Evolutionary conservation across 1,140 invertebrate genomes (phyloP).

Genomic region (Holotrichia oblita): DNA sequence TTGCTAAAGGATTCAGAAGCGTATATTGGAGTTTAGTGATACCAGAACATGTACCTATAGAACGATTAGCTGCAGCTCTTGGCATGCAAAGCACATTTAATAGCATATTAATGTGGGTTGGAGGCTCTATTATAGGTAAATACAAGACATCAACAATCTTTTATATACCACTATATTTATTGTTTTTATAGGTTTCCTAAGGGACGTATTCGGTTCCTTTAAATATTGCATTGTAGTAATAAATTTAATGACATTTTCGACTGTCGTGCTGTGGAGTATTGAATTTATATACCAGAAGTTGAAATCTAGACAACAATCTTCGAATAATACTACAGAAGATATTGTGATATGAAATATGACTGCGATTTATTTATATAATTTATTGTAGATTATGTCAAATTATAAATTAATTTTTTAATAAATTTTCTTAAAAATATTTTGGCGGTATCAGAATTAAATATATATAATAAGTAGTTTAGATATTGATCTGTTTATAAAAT

Average conservation of each 20-base stretch:
- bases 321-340: no score
- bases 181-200: constrained; percentile 2
- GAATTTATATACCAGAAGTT: constrained; percentile 10
- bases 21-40: constrained; percentile 74
- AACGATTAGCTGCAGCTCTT: constrained; percentile 69
- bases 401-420: no score
- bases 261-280: constrained; percentile 13
- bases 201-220: not conserved
- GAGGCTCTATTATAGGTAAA: constrained; percentile 51
- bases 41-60: constrained; percentile 70
- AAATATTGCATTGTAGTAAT: constrained; percentile 28
- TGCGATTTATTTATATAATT: no score
- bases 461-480: no score
- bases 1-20: constrained; percentile 71
- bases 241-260: not conserved
- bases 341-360: no score
- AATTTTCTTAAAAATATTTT: no score
- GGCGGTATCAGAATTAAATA: no score
- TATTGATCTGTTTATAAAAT: no score
- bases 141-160: not conserved
- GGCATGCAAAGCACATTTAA: constrained; percentile 71
- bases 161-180: not conserved
- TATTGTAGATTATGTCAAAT: no score
- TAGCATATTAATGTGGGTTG: constrained; percentile 58
- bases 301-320: not conserved